phyloP scores from a whole-genome alignment of 2,888 invertebrate genomes.

The Gerris lacustris region DNA sequence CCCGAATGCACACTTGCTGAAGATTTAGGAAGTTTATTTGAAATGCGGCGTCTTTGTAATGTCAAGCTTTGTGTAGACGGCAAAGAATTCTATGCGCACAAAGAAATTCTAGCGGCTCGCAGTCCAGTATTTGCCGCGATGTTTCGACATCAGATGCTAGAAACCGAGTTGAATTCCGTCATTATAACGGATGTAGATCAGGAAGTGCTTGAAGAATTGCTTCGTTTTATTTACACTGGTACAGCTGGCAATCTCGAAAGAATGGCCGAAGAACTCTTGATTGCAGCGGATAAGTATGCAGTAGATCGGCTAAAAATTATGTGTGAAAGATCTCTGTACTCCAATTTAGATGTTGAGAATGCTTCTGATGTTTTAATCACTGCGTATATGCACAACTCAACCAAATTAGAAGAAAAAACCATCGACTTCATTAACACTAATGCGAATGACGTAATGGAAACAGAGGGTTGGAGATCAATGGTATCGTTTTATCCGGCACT shows the following conservation, averaged over 20 bases:
- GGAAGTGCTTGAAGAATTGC: constrained; percentile 93
- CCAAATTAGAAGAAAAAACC: constrained; percentile 95
- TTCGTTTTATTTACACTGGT: constrained; percentile 96
- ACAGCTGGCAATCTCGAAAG: constrained; percentile 90
- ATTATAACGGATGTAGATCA: constrained; percentile 96
- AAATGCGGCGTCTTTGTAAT: constrained; percentile 94
- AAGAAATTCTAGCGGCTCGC: constrained; percentile 92
- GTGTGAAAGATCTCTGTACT: constrained; percentile 94
- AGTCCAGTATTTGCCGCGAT: constrained; percentile 99
- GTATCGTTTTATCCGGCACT: constrained; percentile 94
- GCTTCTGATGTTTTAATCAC: constrained; percentile 93
- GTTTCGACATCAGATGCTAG: constrained; percentile 99
- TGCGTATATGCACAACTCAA: constrained; percentile 94
- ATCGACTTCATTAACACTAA: constrained; percentile 99
- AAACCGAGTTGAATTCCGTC: constrained; percentile 89
- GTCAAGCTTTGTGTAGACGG: constrained; percentile 88
- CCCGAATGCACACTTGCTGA: constrained; percentile 88
- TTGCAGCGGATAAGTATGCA: constrained; percentile 98
- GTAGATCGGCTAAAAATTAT: constrained; percentile 96
- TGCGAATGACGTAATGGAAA: constrained; percentile 98
- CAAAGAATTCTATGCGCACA: constrained; percentile 87
- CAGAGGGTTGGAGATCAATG: constrained; percentile 95
- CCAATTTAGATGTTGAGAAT: constrained; percentile 88
- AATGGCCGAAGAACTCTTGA: constrained; percentile 95
- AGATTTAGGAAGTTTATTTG: constrained; percentile 88